phyloP scores from a whole-genome alignment of 1,140 invertebrate genomes.

The Hypsibius dujardini region DNA sequence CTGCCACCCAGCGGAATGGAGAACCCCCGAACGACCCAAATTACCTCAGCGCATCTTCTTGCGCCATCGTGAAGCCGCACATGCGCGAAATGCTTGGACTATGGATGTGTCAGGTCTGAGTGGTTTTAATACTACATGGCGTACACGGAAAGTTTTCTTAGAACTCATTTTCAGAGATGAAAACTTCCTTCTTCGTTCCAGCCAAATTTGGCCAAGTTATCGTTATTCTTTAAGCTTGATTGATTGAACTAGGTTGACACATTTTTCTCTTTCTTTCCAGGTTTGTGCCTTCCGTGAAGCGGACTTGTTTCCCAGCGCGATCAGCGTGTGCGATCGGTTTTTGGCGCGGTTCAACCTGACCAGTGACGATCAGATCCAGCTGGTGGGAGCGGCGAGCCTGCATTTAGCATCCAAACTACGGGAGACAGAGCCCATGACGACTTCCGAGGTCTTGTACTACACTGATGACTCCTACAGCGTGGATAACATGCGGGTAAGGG shows the following conservation, averaged over 20 bases:
- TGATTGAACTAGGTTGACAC: not conserved
- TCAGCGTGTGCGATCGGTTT: not conserved
- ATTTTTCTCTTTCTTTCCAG: not conserved
- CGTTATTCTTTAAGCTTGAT: not conserved
- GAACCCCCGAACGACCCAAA: not conserved
- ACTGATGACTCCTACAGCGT: not conserved
- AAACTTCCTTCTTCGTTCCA: not conserved
- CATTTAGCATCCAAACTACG: not conserved
- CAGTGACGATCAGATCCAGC: not conserved
- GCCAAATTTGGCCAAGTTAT: not conserved
- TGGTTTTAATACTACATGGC: not conserved
- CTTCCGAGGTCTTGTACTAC: not conserved
- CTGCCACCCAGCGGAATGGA: not conserved
- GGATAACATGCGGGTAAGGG: not conserved
- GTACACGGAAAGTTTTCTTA: not conserved
- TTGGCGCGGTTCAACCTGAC: not conserved
- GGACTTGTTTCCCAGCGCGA: not conserved
- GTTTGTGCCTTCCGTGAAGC: not conserved
- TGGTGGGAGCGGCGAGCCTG: not conserved
- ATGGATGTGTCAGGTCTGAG: not conserved
- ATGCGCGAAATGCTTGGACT: constrained; percentile 1
- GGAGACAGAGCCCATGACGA: not conserved
- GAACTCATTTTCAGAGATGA: not conserved
- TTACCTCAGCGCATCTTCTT: no score
- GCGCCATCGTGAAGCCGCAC: not conserved